phyloP scores from a whole-genome alignment of 1,140 invertebrate genomes.

The Chrysomallon squamiferum region DNA sequence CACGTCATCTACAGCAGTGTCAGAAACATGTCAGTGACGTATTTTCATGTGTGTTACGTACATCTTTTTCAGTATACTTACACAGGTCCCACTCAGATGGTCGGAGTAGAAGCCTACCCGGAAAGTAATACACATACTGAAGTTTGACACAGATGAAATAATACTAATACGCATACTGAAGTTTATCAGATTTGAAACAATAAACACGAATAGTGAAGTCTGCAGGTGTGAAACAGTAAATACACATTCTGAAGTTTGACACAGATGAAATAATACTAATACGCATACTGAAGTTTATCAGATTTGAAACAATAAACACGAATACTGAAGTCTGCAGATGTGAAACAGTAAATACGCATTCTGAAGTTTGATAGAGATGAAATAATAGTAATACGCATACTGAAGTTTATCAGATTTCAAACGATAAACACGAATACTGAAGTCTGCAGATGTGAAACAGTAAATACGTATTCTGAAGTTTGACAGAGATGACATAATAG shows the following conservation, averaged over 20 bases:
- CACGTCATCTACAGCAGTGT: too few relatives aligned
- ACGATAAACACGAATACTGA: too few relatives aligned
- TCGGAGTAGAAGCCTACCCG: slow-evolving; percentile 39
- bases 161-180: background rate
- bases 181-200: too few relatives aligned
- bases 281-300: background rate
- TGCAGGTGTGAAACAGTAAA: too few relatives aligned
- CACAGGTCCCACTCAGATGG: slow-evolving; percentile 44
- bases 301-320: too few relatives aligned
- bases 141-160: slow-evolving; percentile 32
- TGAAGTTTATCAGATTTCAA: too few relatives aligned
- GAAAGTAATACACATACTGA: slow-evolving; percentile 55
- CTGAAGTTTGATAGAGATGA: slow-evolving; percentile 42
- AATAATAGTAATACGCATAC: background rate
- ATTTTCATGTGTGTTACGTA: background rate
- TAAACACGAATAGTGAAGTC: too few relatives aligned
- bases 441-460: too few relatives aligned
- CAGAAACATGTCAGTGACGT: background rate
- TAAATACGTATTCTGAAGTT: slow-evolving; percentile 57
- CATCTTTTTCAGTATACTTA: slow-evolving; percentile 53
- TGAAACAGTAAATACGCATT: slow-evolving; percentile 58
- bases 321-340: too few relatives aligned
- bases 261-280: background rate
- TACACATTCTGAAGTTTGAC: slow-evolving; percentile 56
- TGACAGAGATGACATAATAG: slow-evolving; percentile 19